phyloP scores from a whole-genome alignment of 2,113 vertebrate species.

The Otis tarda region DNA sequence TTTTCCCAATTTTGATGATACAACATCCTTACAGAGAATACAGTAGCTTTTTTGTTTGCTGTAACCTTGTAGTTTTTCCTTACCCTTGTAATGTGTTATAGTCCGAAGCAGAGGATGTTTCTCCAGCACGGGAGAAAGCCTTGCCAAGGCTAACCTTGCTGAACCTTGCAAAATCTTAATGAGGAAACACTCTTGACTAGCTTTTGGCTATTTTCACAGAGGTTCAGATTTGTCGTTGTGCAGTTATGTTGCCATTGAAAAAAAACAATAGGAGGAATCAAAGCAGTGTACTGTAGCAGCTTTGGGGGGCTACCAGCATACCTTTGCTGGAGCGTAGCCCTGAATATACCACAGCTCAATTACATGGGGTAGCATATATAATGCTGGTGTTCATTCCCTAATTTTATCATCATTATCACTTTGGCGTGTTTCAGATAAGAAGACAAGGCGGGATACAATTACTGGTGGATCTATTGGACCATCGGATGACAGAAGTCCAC shows the following conservation, averaged over 20 bases:
- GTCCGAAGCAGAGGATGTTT: not conserved
- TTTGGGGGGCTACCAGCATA: not conserved
- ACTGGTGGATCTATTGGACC: conserved; percentile 94
- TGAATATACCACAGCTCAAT: not conserved
- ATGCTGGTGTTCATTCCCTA: not conserved
- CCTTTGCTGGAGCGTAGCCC: not conserved
- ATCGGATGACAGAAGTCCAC: conserved; percentile 97
- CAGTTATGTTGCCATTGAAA: not conserved
- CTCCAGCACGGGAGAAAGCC: not conserved
- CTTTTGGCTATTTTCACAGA: not conserved
- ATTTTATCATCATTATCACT: not conserved
- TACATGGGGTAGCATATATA: not conserved
- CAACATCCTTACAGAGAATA: not conserved
- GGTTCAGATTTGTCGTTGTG: not conserved
- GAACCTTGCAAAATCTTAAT: not conserved
- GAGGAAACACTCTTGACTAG: not conserved
- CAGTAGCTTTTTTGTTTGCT: not conserved
- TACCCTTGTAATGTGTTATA: not conserved
- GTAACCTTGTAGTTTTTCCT: not conserved
- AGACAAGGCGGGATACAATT: conserved; percentile 96
- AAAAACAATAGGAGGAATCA: not conserved
- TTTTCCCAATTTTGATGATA: not conserved
- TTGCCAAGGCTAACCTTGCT: not conserved
- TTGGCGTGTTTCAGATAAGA: conserved; percentile 85
- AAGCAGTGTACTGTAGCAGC: not conserved